These are phyloP conservation scores for Agrilus planipennis DNA, from an alignment of 1,140 invertebrate species.

Conservation along the genomic window DNA sequence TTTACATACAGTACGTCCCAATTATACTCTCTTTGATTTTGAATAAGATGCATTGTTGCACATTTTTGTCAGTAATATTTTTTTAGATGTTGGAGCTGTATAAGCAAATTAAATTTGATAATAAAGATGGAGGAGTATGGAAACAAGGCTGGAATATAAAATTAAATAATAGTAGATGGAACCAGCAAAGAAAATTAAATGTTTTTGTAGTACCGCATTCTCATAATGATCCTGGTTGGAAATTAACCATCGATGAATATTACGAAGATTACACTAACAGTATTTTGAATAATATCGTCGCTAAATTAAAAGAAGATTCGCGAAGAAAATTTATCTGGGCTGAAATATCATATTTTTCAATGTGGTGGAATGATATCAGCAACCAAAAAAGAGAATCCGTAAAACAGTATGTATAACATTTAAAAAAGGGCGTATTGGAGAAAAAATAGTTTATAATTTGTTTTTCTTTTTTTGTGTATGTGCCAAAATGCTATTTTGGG, in stretches of 20 bases:
- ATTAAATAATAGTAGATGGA: conserved; percentile 68
- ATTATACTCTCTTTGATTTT: too few relatives aligned
- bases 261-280: conserved; percentile 88
- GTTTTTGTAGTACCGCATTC: conserved; percentile 95
- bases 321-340: conserved; percentile 94
- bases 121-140: conserved; percentile 94
- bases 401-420: too few relatives aligned
- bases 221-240: conserved; percentile 96
- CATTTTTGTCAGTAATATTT: conserved; percentile 29
- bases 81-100: conserved; percentile 74
- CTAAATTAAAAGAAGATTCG: conserved; percentile 64
- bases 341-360: conserved; percentile 84
- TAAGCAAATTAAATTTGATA: conserved; percentile 80
- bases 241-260: conserved; percentile 92
- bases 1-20: too few relatives aligned
- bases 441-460: too few relatives aligned
- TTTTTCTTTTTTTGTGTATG: too few relatives aligned
- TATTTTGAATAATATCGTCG: conserved; percentile 84
- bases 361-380: conserved; percentile 81
- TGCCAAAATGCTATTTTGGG: too few relatives aligned
- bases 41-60: too few relatives aligned
- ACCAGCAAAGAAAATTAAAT: conserved; percentile 67
- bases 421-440: too few relatives aligned
- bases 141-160: conserved; percentile 95
- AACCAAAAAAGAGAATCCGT: conserved; percentile 56